phyloP scores from a whole-genome alignment of 2,888 invertebrate species.

The Podabrus alpinus region DNA sequence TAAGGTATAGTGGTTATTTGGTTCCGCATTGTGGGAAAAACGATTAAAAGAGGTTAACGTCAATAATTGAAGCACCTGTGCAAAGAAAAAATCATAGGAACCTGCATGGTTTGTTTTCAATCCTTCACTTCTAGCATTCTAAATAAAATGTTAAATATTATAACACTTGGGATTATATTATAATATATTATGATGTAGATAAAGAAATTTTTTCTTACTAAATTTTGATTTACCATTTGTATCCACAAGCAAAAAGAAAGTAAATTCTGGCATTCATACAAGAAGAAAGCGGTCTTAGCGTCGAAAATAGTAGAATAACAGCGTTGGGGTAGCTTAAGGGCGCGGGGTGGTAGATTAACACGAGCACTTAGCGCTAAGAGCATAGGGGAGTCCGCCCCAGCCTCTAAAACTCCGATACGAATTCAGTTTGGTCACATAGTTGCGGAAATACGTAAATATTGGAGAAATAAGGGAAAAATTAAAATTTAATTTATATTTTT shows the following conservation, averaged over 20 bases:
- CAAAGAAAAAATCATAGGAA: neutral
- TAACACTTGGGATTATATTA: neutral
- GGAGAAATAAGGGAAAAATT: neutral
- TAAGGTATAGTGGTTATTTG: neutral
- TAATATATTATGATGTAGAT: too few species aligned
- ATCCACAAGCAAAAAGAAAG: neutral
- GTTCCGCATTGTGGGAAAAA: conserved; percentile 20
- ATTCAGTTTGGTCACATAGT: conserved; percentile 20
- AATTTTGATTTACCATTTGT: neutral
- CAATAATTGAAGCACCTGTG: conserved; percentile 14
- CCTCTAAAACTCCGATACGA: conserved; percentile 28
- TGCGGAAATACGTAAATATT: conserved; percentile 13
- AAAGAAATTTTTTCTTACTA: neutral
- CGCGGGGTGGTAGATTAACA: conserved; percentile 47
- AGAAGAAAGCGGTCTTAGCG: conserved; percentile 33
- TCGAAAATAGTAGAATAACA: conserved; percentile 43
- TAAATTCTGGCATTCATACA: conserved; percentile 29
- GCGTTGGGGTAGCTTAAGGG: conserved; percentile 46
- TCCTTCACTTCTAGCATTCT: neutral
- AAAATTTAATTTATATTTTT: neutral
- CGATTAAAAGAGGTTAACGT: conserved; percentile 6
- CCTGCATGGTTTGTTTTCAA: neutral
- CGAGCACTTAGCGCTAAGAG: conserved; percentile 53
- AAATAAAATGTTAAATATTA: neutral
- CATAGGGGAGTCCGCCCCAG: conserved; percentile 42